Base-by-base conservation (phyloP, 2,113 vertebrate species). In the Hoplias malabaricus region DNA sequence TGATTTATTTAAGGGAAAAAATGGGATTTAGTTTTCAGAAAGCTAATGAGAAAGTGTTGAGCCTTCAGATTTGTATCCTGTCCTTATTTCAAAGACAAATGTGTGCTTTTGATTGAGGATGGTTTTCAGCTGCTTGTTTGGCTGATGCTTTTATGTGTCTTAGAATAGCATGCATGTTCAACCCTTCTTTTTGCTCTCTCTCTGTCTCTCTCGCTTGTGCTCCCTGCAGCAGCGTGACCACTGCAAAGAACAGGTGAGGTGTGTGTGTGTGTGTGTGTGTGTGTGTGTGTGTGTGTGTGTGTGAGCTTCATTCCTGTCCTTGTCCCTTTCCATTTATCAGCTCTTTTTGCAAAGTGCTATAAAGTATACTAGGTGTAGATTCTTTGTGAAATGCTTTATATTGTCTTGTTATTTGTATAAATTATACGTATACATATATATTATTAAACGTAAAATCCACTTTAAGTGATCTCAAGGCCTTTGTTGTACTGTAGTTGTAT, bases 191-290 rank as follows among this genome's bases (percentile, higher is more conserved):
- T 29, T 14, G 43, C 12, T 68, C 38, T 83, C 19, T 43, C 56
- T 43, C 74, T 72, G 83, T 21, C 83, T 81, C 59, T 70, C 70
- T 67, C 50, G 78, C 43, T 81, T 14, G 31, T 84, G 14, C 77
- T 53, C 78, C 71, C 31, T 80, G 5, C 84, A 85, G 84, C 88
- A 90, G 87, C 81, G 78, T 88, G 42, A 53, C 88, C 40, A 23
- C 87, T 67, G 87, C 69, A 77, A 92, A 93, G 80, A 89, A 65
- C 88, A 91, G 91, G 92, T 92, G 84, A 92, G 89, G 10, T n/a
- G 31, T 36, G 40, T 29, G 33, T 65, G 53, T 61, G n/a, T 50
- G 34, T 36, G 19, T 50, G 6, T n/a, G 4, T 2, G 7, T 43
- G 6, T 1, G 23, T 65, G 46, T 2, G 5, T 23, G 3, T 27